Base-by-base conservation (phyloP, 30 jellyfish, hydroid and myxozoan genomes). In the Rhopilema esculentum region DNA sequence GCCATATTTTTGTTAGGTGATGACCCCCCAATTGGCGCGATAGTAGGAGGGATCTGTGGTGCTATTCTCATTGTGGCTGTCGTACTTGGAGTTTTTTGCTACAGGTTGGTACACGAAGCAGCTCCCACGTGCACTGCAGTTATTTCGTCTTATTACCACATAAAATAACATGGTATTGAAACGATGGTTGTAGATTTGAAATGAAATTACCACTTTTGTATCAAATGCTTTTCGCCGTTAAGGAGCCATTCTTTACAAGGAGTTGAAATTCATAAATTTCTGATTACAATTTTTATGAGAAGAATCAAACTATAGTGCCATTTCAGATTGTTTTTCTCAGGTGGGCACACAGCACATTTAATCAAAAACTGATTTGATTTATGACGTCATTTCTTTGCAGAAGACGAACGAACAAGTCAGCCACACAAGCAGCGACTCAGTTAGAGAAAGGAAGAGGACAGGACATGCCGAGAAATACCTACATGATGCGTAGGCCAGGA, bases 21-120 rank as follows among this genome's bases (percentile, higher is more conserved):
- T 40, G 76, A 30, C 9, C 9, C 92, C 1, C 88, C 80, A 27
- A 25, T 85, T 74, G 93, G 93, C 23, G 88, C 93, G 19, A 85
- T 85, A 7, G 82, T 85, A 19, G 93, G 93, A 7, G 93, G 71
- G 24, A 51, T 85, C 7, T 61, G 66, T 30, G 76, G 79, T 21
- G 88, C 70, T 20, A 66, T 65, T n/a, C n/a, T 63, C 19, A 40
- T 85, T 24, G 79, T 71, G 0, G 79, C 79, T n/a, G 72, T 74
- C 22, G 26, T 72, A 19, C 24, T 85, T 53, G 83, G 62, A 6
- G 25, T 85, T 1, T 48, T 72, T 53, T 74, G 88, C 30, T 85
- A 72, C 79, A 65, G 93, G 93, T 74, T 6, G 16, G 88, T 74
- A 19, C 21, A n/a, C 17, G 20, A 69, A 6, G 77, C 16, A 27